Evolutionary conservation across 1,140 invertebrate species (phyloP), one percentile per base, ranked within the genome.

Genomic region (Mylabris phalerata): DNA sequence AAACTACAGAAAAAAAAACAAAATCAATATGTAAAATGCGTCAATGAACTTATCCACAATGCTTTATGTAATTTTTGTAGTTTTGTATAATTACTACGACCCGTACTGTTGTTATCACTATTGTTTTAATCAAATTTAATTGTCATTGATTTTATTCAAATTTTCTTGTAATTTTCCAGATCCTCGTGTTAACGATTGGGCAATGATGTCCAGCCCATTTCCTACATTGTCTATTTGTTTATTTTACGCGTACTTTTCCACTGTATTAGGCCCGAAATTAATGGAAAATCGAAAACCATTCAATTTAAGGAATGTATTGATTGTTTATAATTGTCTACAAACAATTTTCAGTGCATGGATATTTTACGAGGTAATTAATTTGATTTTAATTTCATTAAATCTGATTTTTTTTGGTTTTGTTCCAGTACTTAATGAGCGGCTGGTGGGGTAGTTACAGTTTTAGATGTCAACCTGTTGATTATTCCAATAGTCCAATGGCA

Each of bases 251-350:
- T 89, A 90, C 70, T 89, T 91, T 69, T 88, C 91, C 48, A 90
- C 84, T 76, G 84, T 85, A 39, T 72, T 93, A 50, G 94, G 93
- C 59, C 93, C 93, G 46, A 80, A 79, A 67, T 71, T 93, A 41
- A 98, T 98, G 95, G 87, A 89, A 63, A 89, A 94, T 71, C 80
- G 91, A 54, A 89, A 93, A 77, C 88, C 94, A 27, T 92, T 93
- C 76, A 81, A 94, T 63, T 81, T 98, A 46, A 82, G 91, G 54
- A 78, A 82, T 60, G 70, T 90, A 55, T 84, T 97, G 68, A 85
- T 96, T 64, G 73, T 87, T 55, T 98, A 98, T 75, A 98, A 98
- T 76, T 78, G 91, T 50, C 75, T 88, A 67, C 90, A 96, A 75
- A 93, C 93, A 6, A 65, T 94, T 59, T 92, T 95, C 73, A 93